Percentiles rank a stretch among this genome's conserved stretches.
These are phyloP conservation scores for Melanocharis versteri DNA, from an alignment of 2,113 vertebrate species.

Conservation along the genomic window DNA sequence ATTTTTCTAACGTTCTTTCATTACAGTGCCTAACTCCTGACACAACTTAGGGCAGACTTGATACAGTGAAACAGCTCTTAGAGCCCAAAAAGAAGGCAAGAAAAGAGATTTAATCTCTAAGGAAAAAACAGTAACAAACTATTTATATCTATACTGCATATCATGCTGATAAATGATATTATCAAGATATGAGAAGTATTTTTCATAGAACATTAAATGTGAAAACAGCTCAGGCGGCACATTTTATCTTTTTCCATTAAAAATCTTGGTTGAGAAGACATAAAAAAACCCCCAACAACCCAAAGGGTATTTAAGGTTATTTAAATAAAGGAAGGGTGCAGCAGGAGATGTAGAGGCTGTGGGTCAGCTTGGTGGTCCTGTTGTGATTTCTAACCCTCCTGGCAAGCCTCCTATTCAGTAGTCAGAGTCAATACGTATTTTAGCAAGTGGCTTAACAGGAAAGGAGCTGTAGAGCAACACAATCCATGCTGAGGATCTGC, in stretches of 20 bases:
- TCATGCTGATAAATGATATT: neutral
- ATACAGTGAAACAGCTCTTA: neutral
- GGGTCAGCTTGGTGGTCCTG: neutral
- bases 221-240: neutral
- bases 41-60: neutral
- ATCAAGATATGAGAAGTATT: neutral
- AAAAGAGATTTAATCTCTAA: neutral
- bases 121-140: neutral
- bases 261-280: neutral
- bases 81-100: neutral
- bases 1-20: neutral
- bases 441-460: neutral
- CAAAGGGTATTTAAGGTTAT: neutral
- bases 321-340: neutral
- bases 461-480: neutral
- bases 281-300: neutral
- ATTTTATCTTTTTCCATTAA: neutral
- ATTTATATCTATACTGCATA: neutral
- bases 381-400: neutral
- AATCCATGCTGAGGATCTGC: neutral
- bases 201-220: constrained; percentile 13
- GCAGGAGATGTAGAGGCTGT: neutral
- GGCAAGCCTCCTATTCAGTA: neutral
- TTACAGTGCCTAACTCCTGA: neutral
- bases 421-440: neutral